Evolutionary conservation across 1,140 invertebrate species (phyloP), one percentile per base, ranked within the genome.

Genomic region (Musca domestica): DNA sequence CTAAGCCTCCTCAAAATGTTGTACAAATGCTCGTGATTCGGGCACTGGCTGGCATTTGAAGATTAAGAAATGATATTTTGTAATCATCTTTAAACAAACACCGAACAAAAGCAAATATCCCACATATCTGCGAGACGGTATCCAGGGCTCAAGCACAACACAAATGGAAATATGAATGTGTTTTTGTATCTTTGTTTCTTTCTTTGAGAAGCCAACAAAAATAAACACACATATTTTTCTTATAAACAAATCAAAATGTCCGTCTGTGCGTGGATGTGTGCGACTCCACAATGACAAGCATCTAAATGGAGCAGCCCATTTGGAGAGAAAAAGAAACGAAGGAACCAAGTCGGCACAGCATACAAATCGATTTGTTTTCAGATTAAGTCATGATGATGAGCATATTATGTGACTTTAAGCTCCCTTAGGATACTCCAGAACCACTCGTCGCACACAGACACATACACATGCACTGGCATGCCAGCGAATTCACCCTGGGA

Each of bases 361-460:
- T 41, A 41, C 41, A 34, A 78, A 78, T 78, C 76, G 76, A 78
- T 78, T 78, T 78, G 74, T 78, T 78, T 78, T 73, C 67, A 76
- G 76, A 78, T 78, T 78, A 78, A 78, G 76, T 76, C 76, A 71
- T 70, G 71, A 66, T 64, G 68, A 54, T 73, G 71, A 61, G 54
- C 69, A 68, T 67, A 69, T 69, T 70, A 69, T 68, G 69, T 66
- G 64, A 71, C 72, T 76, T 66, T 48, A 66, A 66, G 65, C 27
- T 66, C 49, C 48, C 64, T 48, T 65, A 51, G 41, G 48, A 65
- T 25, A 20, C 46, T 41, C n/a, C 52, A 56, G n/a, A 56, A 23
- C 25, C 34, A 41, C 34, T 41, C 25, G 14, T 27, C 17, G n/a
- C 6, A 34, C 7, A 61, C 10, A 61, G 17, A 34, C 30, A n/a